Evolutionary conservation across 1,140 invertebrate genomes (phyloP).

Genomic region (Ditylenchus dipsaci): DNA sequence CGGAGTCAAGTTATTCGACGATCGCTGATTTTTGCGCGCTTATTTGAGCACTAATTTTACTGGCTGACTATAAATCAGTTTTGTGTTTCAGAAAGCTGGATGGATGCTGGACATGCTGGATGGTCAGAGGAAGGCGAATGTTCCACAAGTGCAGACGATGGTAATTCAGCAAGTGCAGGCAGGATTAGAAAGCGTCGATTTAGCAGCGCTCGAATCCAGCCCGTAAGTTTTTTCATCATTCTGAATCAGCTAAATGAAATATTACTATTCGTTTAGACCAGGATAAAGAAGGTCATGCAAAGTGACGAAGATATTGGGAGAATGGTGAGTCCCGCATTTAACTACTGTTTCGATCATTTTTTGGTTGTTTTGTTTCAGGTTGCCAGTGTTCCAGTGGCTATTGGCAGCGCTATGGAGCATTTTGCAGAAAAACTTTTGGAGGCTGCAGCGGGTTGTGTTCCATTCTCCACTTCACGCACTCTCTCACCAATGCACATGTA

Average conservation of each 20-base stretch:
- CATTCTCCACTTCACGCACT: slow-evolving; percentile 37
- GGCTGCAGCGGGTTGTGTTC: slow-evolving; percentile 34
- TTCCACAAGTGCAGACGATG: slow-evolving; percentile 22
- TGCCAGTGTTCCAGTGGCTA: slow-evolving; percentile 55
- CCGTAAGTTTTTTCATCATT: slow-evolving; percentile 44
- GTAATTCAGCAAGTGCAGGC: slow-evolving; percentile 20
- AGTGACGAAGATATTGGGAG: slow-evolving; percentile 56
- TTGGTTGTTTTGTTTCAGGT: neutral
- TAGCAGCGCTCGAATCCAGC: slow-evolving; percentile 54
- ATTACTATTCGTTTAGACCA: slow-evolving; percentile 41
- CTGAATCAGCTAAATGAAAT: slow-evolving; percentile 17
- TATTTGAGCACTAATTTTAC: no score
- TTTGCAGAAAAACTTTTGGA: slow-evolving; percentile 55
- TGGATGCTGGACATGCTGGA: slow-evolving; percentile 5
- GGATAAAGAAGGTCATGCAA: slow-evolving; percentile 58
- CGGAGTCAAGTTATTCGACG: no score
- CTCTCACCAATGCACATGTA: slow-evolving; percentile 53
- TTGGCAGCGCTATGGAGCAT: slow-evolving; percentile 57
- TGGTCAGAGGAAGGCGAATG: slow-evolving; percentile 13
- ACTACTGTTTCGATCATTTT: neutral
- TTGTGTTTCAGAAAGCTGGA: neutral
- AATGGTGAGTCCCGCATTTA: slow-evolving; percentile 36
- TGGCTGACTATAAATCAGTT: no score
- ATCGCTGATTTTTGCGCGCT: no score
- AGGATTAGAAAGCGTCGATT: slow-evolving; percentile 53